Evolutionary conservation across 1,140 invertebrate genomes (phyloP).

Genomic region (Littorina saxatilis): DNA sequence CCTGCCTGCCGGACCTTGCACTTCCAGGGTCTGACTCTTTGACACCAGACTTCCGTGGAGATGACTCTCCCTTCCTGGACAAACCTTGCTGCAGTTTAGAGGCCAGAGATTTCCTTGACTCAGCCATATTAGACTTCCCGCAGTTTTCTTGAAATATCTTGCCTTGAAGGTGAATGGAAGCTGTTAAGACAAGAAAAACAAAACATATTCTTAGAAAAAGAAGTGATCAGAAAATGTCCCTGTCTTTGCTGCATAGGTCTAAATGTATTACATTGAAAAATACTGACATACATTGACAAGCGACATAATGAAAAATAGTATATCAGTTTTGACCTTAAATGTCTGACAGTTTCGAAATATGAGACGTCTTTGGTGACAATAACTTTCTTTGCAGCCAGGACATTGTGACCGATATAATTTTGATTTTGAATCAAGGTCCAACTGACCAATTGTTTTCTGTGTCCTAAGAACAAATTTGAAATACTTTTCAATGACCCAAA

Average conservation of each 20-base stretch:
- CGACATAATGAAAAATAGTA: too few relatives aligned
- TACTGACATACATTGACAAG: too few relatives aligned
- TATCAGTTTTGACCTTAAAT: too few relatives aligned
- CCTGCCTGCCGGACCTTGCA: background rate
- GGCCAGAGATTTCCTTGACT: constrained; percentile 19
- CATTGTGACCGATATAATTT: background rate
- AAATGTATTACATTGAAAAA: background rate
- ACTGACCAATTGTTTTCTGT: too few relatives aligned
- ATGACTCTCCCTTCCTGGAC: background rate
- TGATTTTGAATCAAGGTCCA: too few relatives aligned
- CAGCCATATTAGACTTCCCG: background rate
- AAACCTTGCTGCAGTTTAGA: constrained; percentile 9
- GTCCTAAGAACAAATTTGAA: too few relatives aligned
- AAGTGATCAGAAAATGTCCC: background rate
- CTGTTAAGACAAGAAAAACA: background rate
- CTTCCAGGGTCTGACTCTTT: background rate
- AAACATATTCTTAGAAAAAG: background rate
- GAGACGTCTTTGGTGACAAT: too few relatives aligned
- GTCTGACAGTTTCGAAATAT: too few relatives aligned
- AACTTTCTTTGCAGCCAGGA: background rate
- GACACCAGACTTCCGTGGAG: background rate
- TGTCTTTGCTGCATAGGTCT: background rate
- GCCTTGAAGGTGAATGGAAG: background rate
- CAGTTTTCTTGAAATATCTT: background rate
- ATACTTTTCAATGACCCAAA: too few relatives aligned